Percentiles rank a stretch among this genome's conserved stretches.
Evolutionary conservation across 2,888 invertebrate species (phyloP).

Genomic region (Elmis aenea): DNA sequence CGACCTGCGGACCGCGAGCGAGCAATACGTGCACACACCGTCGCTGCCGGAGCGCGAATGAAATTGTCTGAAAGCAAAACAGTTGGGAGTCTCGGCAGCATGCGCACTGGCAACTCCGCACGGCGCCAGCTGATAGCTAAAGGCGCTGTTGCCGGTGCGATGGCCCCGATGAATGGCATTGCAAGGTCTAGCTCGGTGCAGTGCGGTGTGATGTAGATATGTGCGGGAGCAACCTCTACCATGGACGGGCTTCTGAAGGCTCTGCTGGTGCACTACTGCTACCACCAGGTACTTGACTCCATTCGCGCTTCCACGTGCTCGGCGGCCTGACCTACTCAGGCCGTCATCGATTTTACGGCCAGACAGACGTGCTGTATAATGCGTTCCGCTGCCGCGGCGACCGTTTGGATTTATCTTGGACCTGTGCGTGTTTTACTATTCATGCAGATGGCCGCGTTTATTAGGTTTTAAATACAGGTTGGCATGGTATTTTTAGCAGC

Average conservation of each 20-base stretch:
- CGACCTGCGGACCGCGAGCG: constrained; percentile 4
- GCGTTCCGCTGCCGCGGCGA: constrained; percentile 15
- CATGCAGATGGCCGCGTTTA: constrained; percentile 1
- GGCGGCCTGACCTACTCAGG: constrained; percentile 17
- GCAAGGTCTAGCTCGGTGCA: constrained; percentile 51
- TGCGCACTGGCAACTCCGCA: constrained; percentile 32
- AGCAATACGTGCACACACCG: constrained; percentile 29
- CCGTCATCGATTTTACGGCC: constrained; percentile 18
- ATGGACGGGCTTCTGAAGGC: constrained; percentile 49
- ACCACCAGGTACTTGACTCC: constrained; percentile 37
- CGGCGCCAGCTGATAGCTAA: constrained; percentile 44
- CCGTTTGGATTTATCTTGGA: constrained; percentile 9
- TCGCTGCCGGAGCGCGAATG: constrained; percentile 27
- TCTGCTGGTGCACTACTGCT: constrained; percentile 44
- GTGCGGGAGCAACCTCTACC: constrained; percentile 29
- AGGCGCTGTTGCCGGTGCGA: constrained; percentile 51
- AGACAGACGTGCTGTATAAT: constrained; percentile 18
- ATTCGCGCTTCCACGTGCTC: constrained; percentile 11
- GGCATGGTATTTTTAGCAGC: constrained; percentile 5
- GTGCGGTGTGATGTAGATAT: constrained; percentile 36
- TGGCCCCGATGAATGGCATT: constrained; percentile 65
- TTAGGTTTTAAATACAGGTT: constrained; percentile 5
- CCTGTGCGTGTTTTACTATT: constrained; percentile 1
- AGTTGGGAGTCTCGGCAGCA: constrained; percentile 22
- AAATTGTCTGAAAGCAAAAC: constrained; percentile 15